Evolutionary conservation across 1,140 invertebrate genomes (phyloP), one percentile per base, ranked within the genome.

Genomic region (Listronotus oregonensis): DNA sequence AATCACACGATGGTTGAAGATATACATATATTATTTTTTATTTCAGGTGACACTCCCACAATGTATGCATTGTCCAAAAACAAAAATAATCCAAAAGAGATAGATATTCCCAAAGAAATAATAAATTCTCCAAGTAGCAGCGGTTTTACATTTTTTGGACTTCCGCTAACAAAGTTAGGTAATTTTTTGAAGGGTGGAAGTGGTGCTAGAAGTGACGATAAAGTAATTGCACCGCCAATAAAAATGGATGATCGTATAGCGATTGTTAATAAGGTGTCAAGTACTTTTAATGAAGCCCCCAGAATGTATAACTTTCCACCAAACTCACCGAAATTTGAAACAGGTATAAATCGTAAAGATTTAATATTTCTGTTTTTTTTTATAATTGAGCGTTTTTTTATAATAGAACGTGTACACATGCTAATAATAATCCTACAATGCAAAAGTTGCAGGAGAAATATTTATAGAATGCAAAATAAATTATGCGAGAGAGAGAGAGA

Each of bases 131-230:
- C 77, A 6, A 82, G 82, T 18, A 84, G 80, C 49, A 84, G 83
- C 6, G 83, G 88, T 0, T 92, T 92, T 71, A 92, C 91, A 12
- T 91, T 94, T 70, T 94, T 94, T 71, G 92, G 92, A 0, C 85
- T 93, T 68, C 91, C 92, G 0, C 70, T 94, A 54, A 90, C 91
- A 4, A 88, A 86, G 59, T 84, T 91, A 69, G 83, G 81, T 27
- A 87, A 85, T 74, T 77, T 90, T 9, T 86, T 86, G 79, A 82
- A 82, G 68, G 79, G 0, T 77, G 79, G 34, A 9, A 21, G 49
- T 18, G 39, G 46, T 27, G 6, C 50, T 1, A 57, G n/a, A 79
- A 79, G 66, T 43, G 60, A 73, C 49, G 59, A 66, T 34, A 69
- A 70, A 52, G 21, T 32, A 44, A 56, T 39, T 15, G n/a, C 44